Conservation (phyloP, 2,888 invertebrate genomes). For the Pristionchus exspectatus region DNA sequence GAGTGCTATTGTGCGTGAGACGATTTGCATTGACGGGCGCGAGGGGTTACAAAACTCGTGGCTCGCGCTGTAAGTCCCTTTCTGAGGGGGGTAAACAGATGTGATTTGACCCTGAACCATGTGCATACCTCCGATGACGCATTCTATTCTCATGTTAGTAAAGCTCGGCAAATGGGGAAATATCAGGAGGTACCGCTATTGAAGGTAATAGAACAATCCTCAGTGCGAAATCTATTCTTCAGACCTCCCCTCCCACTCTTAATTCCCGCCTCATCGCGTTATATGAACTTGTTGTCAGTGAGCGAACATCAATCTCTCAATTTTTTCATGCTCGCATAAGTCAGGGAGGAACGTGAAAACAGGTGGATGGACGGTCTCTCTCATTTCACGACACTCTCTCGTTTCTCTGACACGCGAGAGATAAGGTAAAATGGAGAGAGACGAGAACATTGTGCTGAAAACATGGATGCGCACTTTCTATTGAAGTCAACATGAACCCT, state of each 20-base stretch:
- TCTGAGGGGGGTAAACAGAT: background rate
- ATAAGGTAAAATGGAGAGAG: too few relatives aligned
- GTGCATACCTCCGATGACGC: background rate
- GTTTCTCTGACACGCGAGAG: too few relatives aligned
- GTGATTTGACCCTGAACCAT: background rate
- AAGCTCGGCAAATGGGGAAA: background rate
- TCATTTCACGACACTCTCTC: too few relatives aligned
- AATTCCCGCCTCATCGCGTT: background rate
- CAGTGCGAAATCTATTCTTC: background rate
- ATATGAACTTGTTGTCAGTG: background rate
- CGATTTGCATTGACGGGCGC: background rate
- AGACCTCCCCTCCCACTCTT: background rate
- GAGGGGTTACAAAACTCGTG: conserved; percentile 26
- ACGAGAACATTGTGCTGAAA: too few relatives aligned
- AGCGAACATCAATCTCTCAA: background rate
- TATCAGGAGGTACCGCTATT: background rate
- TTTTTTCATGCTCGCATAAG: background rate
- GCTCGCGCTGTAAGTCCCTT: background rate
- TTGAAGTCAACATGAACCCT: too few relatives aligned
- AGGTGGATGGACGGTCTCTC: too few relatives aligned
- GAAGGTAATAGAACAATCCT: background rate
- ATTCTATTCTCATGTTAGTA: too few relatives aligned
- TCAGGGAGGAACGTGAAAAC: background rate
- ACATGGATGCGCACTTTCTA: too few relatives aligned
- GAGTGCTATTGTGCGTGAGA: conserved; percentile 23